Evolutionary conservation across 2,113 vertebrate genomes (phyloP).

Genomic region (Mastomys natalensis): DNA sequence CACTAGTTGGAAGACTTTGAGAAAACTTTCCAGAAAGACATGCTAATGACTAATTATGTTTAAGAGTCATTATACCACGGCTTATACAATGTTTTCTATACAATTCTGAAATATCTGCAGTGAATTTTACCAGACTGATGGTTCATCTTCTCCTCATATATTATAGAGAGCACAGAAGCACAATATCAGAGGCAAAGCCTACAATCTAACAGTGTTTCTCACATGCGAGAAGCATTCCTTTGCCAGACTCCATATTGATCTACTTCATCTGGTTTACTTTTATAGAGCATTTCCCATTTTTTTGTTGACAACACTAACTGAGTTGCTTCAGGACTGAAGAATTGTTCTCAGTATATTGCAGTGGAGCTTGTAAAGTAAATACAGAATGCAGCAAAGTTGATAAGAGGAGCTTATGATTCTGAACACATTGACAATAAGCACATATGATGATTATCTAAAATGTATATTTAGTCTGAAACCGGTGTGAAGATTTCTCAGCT

Average conservation of each 20-base stretch:
- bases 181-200: not conserved
- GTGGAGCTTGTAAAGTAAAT: conserved; percentile 56
- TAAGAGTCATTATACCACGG: not conserved
- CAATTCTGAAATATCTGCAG: conserved; percentile 35
- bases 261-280: conserved; percentile 68
- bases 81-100: conserved; percentile 45
- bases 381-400: conserved; percentile 60
- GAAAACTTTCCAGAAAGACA: not conserved
- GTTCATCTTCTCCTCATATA: not conserved
- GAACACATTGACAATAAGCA: conserved; percentile 48
- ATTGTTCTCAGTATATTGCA: conserved; percentile 59
- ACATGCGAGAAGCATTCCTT: conserved; percentile 53
- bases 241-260: conserved; percentile 65
- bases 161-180: conserved; percentile 16
- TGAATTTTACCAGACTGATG: conserved; percentile 32
- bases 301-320: conserved; percentile 63
- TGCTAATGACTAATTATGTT: conserved; percentile 22
- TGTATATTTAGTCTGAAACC: conserved; percentile 53
- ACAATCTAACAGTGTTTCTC: conserved; percentile 47
- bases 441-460: conserved; percentile 73
- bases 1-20: not conserved
- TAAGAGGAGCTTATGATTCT: conserved; percentile 58
- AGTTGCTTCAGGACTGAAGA: conserved; percentile 57
- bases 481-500: conserved; percentile 58
- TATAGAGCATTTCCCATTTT: conserved; percentile 61